These are phyloP conservation scores for Sisyra nigra DNA, from an alignment of 2,888 invertebrate species.

Conservation along the genomic window DNA sequence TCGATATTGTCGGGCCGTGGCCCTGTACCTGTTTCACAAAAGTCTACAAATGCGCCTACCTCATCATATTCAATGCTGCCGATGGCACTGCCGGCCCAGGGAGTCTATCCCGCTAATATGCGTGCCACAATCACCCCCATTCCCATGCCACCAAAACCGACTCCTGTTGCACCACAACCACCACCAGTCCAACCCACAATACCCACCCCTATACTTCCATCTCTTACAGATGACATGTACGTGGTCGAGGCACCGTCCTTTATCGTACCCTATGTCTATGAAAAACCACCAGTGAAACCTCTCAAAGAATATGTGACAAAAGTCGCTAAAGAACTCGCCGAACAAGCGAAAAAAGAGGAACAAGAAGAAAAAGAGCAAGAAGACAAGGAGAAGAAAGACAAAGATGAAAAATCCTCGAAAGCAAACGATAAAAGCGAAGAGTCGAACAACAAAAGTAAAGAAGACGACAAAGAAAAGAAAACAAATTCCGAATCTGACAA, in stretches of 20 bases:
- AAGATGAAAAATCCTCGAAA: conserved; percentile 21
- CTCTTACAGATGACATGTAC: conserved; percentile 81
- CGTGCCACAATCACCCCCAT: conserved; percentile 38
- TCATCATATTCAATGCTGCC: conserved; percentile 30
- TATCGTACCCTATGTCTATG: conserved; percentile 85
- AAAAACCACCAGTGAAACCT: conserved; percentile 69
- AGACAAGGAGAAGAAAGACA: conserved; percentile 25
- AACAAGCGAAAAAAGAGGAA: conserved; percentile 20
- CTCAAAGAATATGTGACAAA: conserved; percentile 55
- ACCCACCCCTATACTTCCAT: conserved; percentile 44
- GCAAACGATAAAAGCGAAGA: conserved; percentile 23
- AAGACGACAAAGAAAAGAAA: conserved; percentile 14
- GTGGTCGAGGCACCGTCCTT: conserved; percentile 87
- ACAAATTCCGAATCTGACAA: conserved; percentile 16
- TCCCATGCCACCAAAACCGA: conserved; percentile 22
- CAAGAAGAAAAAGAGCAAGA: conserved; percentile 20
- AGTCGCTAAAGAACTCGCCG: conserved; percentile 39
- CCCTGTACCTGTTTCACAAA: conserved; percentile 32
- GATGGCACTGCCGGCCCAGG: conserved; percentile 39
- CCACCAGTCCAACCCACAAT: conserved; percentile 10
- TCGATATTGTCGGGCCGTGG: conserved; percentile 48
- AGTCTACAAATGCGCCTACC: conserved; percentile 15
- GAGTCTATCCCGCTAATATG: conserved; percentile 45
- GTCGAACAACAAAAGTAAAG: conserved; percentile 16
- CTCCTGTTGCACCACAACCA: conserved; percentile 10